phyloP scores from a whole-genome alignment of 1,140 invertebrate species.

The Drosophila lowei region DNA sequence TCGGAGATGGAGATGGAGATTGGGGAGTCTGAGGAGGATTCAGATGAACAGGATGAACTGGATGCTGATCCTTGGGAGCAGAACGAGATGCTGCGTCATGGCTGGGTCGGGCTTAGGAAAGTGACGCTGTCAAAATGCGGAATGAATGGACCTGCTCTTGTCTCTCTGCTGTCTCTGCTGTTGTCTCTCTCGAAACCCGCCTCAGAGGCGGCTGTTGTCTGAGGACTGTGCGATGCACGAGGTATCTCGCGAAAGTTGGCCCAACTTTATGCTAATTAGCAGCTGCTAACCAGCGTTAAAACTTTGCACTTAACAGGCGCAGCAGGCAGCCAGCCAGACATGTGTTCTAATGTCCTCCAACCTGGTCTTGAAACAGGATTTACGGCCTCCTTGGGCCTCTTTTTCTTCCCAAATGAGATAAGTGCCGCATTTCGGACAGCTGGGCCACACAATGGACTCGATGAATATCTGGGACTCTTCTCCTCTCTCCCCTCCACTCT shows the following conservation, averaged over 20 bases:
- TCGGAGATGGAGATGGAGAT: conserved; percentile 11
- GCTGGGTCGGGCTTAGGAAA: conserved; percentile 34
- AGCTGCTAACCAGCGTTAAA: conserved; percentile 55
- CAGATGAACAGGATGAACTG: conserved; percentile 26
- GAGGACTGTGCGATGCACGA: conserved; percentile 23
- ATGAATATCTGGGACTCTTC: conserved; percentile 11
- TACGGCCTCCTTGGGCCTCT: conserved; percentile 18
- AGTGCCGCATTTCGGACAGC: conserved; percentile 43
- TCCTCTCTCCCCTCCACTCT: conserved; percentile 17
- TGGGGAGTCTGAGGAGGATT: neutral
- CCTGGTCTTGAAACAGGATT: conserved; percentile 22
- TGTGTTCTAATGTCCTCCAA: conserved; percentile 41
- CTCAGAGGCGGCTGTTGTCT: conserved; percentile 6
- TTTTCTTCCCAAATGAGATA: conserved; percentile 29
- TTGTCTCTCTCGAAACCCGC: neutral
- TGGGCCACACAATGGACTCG: conserved; percentile 36
- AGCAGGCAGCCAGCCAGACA: conserved; percentile 12
- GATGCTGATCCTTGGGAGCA: conserved; percentile 9
- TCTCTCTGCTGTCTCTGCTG: no score
- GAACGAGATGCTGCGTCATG: conserved; percentile 54
- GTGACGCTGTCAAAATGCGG: conserved; percentile 67
- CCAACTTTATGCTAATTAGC: conserved; percentile 78
- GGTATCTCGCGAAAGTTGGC: conserved; percentile 32
- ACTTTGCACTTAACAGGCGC: conserved; percentile 53
- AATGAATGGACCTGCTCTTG: conserved; percentile 55